Evolutionary conservation across 2,888 invertebrate genomes (phyloP).

Genomic region (Euzetes globulus): DNA sequence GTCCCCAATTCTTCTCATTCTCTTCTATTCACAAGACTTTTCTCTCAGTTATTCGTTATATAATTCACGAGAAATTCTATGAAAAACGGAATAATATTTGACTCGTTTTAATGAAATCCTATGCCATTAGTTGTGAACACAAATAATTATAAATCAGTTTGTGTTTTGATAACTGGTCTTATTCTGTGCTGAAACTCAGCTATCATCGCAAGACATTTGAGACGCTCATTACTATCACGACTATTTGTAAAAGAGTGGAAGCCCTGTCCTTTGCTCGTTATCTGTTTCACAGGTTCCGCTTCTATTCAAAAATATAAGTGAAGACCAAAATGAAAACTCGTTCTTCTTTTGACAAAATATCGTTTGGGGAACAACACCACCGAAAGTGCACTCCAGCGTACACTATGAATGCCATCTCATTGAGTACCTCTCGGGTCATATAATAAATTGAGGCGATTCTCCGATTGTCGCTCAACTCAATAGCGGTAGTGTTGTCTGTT

Average conservation of each 20-base stretch:
- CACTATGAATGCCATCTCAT: conserved; percentile 23
- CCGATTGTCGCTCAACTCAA: not conserved
- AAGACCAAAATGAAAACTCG: not conserved
- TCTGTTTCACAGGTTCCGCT: conserved; percentile 2
- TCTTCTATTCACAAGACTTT: too few species aligned
- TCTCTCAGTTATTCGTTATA: too few species aligned
- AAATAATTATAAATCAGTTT: too few species aligned
- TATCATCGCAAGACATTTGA: not conserved
- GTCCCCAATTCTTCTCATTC: too few species aligned
- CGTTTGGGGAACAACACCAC: conserved; percentile 10
- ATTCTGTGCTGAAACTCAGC: not conserved
- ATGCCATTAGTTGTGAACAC: too few species aligned
- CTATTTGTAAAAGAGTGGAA: not conserved
- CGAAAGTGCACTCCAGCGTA: conserved; percentile 17
- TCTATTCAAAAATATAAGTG: conserved; percentile 1
- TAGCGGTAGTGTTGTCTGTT: not conserved
- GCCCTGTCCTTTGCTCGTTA: not conserved
- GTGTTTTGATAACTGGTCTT: too few species aligned
- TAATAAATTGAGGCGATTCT: conserved; percentile 18
- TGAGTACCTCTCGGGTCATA: conserved; percentile 18
- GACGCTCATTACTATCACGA: not conserved
- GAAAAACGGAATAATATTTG: too few species aligned
- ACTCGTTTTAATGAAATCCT: too few species aligned
- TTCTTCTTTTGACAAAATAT: not conserved
- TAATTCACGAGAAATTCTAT: too few species aligned